Evolutionary conservation across 2,888 invertebrate species (phyloP).

Genomic region (Calameuta filiformis): DNA sequence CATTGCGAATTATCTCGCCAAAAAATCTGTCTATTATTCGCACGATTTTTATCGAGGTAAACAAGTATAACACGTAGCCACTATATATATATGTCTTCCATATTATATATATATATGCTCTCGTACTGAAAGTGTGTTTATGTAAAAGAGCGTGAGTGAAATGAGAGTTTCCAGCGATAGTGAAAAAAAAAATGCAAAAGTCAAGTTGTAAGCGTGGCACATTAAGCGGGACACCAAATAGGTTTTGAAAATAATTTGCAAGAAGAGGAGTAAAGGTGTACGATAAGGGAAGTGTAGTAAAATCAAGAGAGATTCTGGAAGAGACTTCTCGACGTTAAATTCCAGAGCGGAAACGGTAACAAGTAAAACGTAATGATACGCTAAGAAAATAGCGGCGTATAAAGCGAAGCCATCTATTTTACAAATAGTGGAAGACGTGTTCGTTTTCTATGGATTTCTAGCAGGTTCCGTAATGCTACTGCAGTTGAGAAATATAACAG

Average conservation of each 20-base stretch:
- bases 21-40: background rate
- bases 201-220: background rate
- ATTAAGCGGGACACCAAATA: background rate
- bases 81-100: background rate
- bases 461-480: background rate
- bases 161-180: background rate
- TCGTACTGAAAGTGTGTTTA: background rate
- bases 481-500: background rate
- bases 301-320: background rate
- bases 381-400: background rate
- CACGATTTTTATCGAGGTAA: background rate
- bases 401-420: background rate
- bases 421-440: background rate
- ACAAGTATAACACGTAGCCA: background rate
- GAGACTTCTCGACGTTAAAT: background rate
- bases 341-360: background rate
- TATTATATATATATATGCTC: background rate
- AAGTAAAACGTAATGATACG: background rate
- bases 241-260: background rate
- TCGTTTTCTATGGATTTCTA: background rate
- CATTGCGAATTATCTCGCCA: too few species aligned
- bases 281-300: too few species aligned
- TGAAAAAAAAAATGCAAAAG: background rate
- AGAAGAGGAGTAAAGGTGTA: too few species aligned
- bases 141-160: background rate